Evolutionary conservation across 37 sponge, comb jelly and placozoan genomes (phyloP).

Genomic region (Hexactinellida sp.): DNA sequence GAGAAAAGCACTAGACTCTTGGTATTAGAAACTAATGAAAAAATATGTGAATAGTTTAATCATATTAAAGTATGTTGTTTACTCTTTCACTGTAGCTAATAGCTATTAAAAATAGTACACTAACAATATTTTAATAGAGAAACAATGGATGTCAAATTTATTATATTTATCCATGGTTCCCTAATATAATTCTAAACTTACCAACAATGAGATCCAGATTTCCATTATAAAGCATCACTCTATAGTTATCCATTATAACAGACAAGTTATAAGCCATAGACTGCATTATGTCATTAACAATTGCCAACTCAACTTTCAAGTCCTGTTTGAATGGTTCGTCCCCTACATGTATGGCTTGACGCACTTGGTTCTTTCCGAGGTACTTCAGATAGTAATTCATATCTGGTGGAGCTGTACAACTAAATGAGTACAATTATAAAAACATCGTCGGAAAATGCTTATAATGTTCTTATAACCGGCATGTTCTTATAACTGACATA

Average conservation of each 20-base stretch:
- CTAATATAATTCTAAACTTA: not conserved
- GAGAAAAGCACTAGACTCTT: not conserved
- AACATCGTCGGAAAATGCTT: no score
- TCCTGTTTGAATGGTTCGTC: conserved; percentile 20
- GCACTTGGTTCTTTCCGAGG: conserved; percentile 21
- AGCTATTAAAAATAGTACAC: no score
- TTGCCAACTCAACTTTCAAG: conserved; percentile 35
- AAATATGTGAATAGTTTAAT: not conserved
- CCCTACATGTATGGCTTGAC: conserved; percentile 70
- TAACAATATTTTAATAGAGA: no score
- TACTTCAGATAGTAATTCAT: conserved; percentile 44
- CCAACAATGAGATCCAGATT: conserved; percentile 82
- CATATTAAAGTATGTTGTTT: no score
- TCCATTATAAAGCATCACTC: conserved; percentile 74
- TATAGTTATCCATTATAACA: conserved; percentile 63
- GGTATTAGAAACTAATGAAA: not conserved
- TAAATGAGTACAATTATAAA: not conserved
- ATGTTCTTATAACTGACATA: no score
- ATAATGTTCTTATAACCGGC: no score
- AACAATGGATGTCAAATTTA: no score
- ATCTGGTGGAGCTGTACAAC: conserved; percentile 34
- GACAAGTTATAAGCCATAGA: conserved; percentile 33
- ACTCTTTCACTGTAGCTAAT: no score
- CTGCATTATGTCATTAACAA: conserved; percentile 62
- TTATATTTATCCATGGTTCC: no score